Conservation (phyloP, 2,113 vertebrate genomes). For the Neoarius graeffei region DNA sequence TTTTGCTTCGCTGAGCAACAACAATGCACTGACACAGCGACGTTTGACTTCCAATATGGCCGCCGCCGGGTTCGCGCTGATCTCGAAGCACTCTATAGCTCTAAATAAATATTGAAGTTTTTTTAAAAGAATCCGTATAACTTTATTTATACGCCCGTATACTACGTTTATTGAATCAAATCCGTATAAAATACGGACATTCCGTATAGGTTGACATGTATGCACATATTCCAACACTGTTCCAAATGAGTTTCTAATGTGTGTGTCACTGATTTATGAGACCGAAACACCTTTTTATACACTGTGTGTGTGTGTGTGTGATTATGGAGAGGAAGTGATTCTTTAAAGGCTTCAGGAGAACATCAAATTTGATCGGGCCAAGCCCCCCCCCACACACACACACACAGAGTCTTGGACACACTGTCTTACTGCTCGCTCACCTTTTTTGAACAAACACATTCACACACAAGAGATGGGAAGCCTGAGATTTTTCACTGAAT, state of each 20-base stretch:
- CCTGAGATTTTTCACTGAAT: background rate
- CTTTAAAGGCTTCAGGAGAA: background rate
- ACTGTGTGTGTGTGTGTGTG: slow-evolving; percentile 3
- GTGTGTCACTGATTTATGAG: slow-evolving; percentile 26
- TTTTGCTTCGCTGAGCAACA: too few relatives aligned
- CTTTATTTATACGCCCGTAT: too few relatives aligned
- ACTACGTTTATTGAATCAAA: too few relatives aligned
- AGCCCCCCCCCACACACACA: background rate
- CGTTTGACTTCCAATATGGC: too few relatives aligned
- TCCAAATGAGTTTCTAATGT: slow-evolving; percentile 6
- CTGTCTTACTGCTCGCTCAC: too few relatives aligned
- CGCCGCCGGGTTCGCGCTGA: too few relatives aligned
- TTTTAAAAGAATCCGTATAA: too few relatives aligned
- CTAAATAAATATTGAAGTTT: too few relatives aligned
- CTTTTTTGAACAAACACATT: background rate
- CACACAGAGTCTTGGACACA: background rate
- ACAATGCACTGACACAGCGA: too few relatives aligned
- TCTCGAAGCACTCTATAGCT: too few relatives aligned
- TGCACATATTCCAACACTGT: background rate
- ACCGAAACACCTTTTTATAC: background rate
- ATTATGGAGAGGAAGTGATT: background rate
- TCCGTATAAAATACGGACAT: too few relatives aligned
- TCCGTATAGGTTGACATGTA: too few relatives aligned
- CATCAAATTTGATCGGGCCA: background rate
- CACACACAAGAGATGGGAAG: background rate